Evolutionary conservation across 2,113 vertebrate genomes (phyloP).

Genomic region (Tyto alba): DNA sequence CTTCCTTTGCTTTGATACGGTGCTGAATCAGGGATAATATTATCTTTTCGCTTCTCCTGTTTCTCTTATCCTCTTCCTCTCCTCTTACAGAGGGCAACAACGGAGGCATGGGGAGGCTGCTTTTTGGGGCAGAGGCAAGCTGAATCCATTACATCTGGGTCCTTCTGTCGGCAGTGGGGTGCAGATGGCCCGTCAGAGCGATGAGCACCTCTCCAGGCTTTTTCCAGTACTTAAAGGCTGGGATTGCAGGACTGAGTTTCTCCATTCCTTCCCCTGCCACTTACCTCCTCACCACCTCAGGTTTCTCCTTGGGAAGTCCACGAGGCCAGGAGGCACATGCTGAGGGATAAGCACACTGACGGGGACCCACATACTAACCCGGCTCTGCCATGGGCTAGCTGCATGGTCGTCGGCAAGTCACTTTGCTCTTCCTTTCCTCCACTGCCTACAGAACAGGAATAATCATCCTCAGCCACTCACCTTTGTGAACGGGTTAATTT

Average conservation of each 20-base stretch:
- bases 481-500: background rate
- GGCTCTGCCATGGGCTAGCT: background rate
- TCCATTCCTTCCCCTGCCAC: background rate
- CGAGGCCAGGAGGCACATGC: background rate
- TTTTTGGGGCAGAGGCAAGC: background rate
- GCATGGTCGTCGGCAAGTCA: rapidly evolving
- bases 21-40: background rate
- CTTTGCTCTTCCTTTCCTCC: background rate
- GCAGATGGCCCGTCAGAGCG: background rate
- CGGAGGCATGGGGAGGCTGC: background rate
- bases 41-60: background rate
- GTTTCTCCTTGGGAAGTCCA: background rate
- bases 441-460: background rate
- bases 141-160: background rate
- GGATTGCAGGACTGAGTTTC: background rate
- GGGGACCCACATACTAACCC: rapidly evolving
- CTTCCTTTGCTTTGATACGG: background rate
- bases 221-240: background rate
- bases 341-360: background rate
- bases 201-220: background rate
- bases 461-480: background rate
- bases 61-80: background rate
- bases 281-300: rapidly evolving
- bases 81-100: background rate
- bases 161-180: background rate